Evolutionary conservation across 2,113 vertebrate species (phyloP).

Genomic region (Cololabis saira): DNA sequence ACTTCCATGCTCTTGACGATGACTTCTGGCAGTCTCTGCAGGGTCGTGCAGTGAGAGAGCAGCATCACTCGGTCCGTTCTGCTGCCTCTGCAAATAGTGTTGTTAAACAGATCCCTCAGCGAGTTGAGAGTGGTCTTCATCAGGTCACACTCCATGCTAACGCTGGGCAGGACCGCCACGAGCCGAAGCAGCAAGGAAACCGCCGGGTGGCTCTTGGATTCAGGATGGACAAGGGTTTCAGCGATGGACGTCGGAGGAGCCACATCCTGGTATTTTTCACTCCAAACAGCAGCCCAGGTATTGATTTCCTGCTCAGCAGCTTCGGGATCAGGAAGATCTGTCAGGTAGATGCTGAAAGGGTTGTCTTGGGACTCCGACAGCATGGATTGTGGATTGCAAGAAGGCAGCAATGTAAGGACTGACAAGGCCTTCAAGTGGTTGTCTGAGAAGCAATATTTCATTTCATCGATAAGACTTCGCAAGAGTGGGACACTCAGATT

Average conservation of each 20-base stretch:
- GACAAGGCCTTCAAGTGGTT: conserved; percentile 90
- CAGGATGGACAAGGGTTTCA: conserved; percentile 89
- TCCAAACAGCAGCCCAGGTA: conserved; percentile 93
- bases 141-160: conserved; percentile 91
- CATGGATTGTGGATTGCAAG: conserved; percentile 90
- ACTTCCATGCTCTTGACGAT: conserved; percentile 89
- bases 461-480: conserved; percentile 89
- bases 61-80: conserved; percentile 88
- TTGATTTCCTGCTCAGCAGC: conserved; percentile 89
- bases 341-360: conserved; percentile 87
- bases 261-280: conserved; percentile 90
- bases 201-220: conserved; percentile 90
- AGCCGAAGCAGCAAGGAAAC: conserved; percentile 89
- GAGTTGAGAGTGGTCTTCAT: conserved; percentile 88
- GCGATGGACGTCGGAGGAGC: conserved; percentile 91
- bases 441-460: conserved; percentile 94
- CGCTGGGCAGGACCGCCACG: conserved; percentile 89
- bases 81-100: conserved; percentile 84
- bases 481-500: conserved; percentile 88
- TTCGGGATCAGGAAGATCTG: conserved; percentile 90
- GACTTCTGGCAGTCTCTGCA: conserved; percentile 90
- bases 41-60: conserved; percentile 87
- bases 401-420: conserved; percentile 90
- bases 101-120: conserved; percentile 86
- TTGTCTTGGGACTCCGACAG: conserved; percentile 87